Conservation (phyloP, 2,797 vertebrate species). For the Spinibarbus caldwelli region DNA sequence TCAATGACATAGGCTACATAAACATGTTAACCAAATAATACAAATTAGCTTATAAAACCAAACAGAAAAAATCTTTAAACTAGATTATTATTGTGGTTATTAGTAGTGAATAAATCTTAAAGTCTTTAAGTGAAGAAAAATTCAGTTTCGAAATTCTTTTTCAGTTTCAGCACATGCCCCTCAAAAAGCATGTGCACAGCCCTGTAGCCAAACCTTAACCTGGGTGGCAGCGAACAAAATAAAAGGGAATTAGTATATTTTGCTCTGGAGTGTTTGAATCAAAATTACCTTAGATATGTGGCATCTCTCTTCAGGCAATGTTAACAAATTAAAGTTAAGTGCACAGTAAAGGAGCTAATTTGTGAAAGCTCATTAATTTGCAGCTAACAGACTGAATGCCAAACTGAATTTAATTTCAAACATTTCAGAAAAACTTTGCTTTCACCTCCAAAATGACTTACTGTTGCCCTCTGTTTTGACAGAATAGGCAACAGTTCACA, state of each 20-base stretch:
- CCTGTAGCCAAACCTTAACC: not conserved
- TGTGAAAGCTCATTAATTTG: constrained; percentile 15
- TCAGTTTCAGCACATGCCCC: too few species aligned
- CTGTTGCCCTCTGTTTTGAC: constrained; percentile 12
- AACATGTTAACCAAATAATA: too few species aligned
- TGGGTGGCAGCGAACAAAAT: constrained; percentile 17
- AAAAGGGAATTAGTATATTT: constrained; percentile 35
- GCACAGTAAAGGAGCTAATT: constrained; percentile 17
- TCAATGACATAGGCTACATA: too few species aligned
- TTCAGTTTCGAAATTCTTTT: too few species aligned
- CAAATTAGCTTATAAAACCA: too few species aligned
- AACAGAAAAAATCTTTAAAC: too few species aligned
- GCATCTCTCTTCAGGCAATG: constrained; percentile 33
- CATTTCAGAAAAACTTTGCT: not conserved
- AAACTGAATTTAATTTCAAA: not conserved
- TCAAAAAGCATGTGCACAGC: too few species aligned
- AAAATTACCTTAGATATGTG: constrained; percentile 16
- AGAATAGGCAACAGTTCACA: not conserved
- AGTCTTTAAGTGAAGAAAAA: too few species aligned
- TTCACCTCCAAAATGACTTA: constrained; percentile 24
- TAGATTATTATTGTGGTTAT: too few species aligned
- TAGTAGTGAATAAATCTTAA: too few species aligned
- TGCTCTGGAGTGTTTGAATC: constrained; percentile 26
- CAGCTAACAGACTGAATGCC: not conserved
- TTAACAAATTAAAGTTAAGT: constrained; percentile 44